phyloP scores from a whole-genome alignment of 2,113 vertebrate species.

The Pagrus major region DNA sequence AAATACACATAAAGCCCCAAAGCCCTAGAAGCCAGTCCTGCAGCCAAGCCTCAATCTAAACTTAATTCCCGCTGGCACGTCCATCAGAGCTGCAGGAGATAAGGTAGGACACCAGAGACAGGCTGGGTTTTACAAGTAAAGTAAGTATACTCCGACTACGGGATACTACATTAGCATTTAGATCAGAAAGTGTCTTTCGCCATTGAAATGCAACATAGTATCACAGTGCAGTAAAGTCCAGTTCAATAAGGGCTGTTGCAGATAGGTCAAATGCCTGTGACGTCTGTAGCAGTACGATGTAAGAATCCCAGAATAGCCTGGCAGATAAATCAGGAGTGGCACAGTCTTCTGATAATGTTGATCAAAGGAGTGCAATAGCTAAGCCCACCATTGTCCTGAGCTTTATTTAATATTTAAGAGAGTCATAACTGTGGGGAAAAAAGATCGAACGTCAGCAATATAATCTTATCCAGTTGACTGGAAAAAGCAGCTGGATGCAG shows the following conservation, averaged over 20 bases:
- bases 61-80: conserved; percentile 61
- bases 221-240: conserved; percentile 61
- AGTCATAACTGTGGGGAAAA: conserved; percentile 41
- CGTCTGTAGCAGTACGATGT: conserved; percentile 27
- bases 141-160: conserved; percentile 64
- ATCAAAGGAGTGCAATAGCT: conserved; percentile 59
- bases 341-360: conserved; percentile 54
- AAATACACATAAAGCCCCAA: conserved; percentile 40
- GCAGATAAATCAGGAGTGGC: conserved; percentile 53
- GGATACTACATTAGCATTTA: conserved; percentile 74
- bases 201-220: conserved; percentile 60
- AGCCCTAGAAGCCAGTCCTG: conserved; percentile 17
- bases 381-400: conserved; percentile 20
- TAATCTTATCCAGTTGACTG: conserved; percentile 57
- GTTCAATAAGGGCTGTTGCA: conserved; percentile 49
- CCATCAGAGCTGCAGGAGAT: conserved; percentile 58
- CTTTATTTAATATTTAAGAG: conserved; percentile 63
- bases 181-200: conserved; percentile 59
- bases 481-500: conserved; percentile 27
- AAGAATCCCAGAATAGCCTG: conserved; percentile 53
- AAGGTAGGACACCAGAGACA: conserved; percentile 56
- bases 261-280: conserved; percentile 58
- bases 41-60: conserved; percentile 48
- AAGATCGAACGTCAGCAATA: conserved; percentile 62
- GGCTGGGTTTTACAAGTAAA: conserved; percentile 52